Conservation (phyloP, 2,888 invertebrate species). For the Cephalotes varians region DNA sequence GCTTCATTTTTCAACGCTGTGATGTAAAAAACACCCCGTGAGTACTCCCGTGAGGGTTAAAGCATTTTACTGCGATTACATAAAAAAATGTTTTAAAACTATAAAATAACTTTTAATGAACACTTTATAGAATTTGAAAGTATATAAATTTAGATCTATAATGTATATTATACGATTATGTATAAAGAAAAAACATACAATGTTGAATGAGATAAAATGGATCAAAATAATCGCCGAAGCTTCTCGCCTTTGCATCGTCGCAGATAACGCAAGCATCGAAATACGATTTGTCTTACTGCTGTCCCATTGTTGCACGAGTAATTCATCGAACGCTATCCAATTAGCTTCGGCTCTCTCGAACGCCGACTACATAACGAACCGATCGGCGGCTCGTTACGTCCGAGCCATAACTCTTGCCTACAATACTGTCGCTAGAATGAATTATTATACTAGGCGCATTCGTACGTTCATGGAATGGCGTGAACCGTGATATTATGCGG, state of each 20-base stretch:
- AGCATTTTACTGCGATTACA: neutral
- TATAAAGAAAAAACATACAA: neutral
- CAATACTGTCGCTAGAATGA: constrained; percentile 71
- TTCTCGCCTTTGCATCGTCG: constrained; percentile 14
- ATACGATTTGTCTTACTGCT: constrained; percentile 63
- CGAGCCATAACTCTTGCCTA: constrained; percentile 68
- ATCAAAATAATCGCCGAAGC: constrained; percentile 2
- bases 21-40: no score
- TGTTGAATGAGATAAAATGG: neutral
- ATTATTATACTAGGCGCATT: constrained; percentile 63
- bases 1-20: no score
- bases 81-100: neutral
- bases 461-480: constrained; percentile 40
- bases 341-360: constrained; percentile 65
- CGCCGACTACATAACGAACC: constrained; percentile 69
- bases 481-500: constrained; percentile 58
- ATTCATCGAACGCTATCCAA: constrained; percentile 71
- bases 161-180: neutral
- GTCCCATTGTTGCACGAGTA: constrained; percentile 68
- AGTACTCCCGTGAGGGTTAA: no score
- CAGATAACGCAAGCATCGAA: constrained; percentile 10
- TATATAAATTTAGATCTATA: neutral
- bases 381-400: constrained; percentile 74
- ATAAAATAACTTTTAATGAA: neutral
- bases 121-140: neutral